Evolutionary conservation across 1,140 invertebrate genomes (phyloP), one percentile per base, ranked within the genome.

Genomic region (Drosophila leontia): DNA sequence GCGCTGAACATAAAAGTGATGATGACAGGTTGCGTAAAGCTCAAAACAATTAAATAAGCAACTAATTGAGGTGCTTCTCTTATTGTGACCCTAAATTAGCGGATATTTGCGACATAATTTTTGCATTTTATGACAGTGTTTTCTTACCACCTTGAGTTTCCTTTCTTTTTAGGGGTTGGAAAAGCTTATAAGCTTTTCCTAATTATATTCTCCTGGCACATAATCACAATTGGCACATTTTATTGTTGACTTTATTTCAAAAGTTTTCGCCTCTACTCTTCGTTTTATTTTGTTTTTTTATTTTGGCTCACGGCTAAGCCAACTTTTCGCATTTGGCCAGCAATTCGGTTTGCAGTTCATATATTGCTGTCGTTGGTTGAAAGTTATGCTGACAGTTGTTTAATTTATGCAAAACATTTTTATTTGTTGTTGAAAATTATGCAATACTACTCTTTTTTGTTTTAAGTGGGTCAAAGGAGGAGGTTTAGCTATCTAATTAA

Each of bases 201-300:
- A 87, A 86, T 86, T 87, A 86, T 82, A 87, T 77, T 67, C 57
- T 56, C 57, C 60, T 60, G 75, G 62, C 82, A 79, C 67, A 79
- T 82, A 86, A 86, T 87, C 60, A 64, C 76, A 86, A 87, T 86
- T 82, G 83, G 64, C 83, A 55, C 82, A 76, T 77, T 87, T 80
- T 77, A 83, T 80, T 80, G 84, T 83, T 78, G 76, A 88, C 71
- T 83, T 83, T 87, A 87, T 88, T 76, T 59, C 44, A 34, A 70
- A 87, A 87, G 50, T 67, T 80, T 62, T 23, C 17, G 34, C 42
- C 59, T 9, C 15, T 42, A 3, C 13, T 26, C 26, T 23, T 19
- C 15, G 26, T 32, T 64, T 60, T 51, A 42, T 19, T 77, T 64
- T 68, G 19, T 23, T 63, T 69, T 74, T 55, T 37, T n/a, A n/a